Conservation (phyloP, 2,888 invertebrate species). For the Metopia argyrocephala region DNA sequence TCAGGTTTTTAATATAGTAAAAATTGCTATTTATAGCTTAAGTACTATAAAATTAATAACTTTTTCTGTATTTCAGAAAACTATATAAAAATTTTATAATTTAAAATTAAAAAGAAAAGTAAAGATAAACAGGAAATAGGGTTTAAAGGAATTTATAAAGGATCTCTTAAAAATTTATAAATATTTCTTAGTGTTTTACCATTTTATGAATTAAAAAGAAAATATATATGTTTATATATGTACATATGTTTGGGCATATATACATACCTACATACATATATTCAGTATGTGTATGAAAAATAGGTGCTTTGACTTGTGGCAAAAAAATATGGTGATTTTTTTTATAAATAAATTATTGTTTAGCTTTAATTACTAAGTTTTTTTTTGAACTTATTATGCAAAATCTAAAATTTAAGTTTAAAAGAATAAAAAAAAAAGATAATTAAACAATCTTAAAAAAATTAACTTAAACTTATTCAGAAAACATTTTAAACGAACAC, state of each 20-base stretch:
- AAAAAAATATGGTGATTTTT: conserved; percentile 53
- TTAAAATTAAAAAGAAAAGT: conserved; percentile 16
- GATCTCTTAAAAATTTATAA: conserved; percentile 27
- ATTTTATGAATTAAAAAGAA: conserved; percentile 42
- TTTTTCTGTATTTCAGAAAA: conserved; percentile 34
- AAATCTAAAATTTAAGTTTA: conserved; percentile 13
- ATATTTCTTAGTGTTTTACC: conserved; percentile 50
- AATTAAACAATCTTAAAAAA: conserved; percentile 7
- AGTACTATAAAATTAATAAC: conserved; percentile 46
- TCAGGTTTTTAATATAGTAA: conserved; percentile 28
- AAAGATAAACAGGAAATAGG: conserved; percentile 6
- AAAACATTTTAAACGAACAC: conserved; percentile 63
- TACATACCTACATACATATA: no score
- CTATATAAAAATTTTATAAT: conserved; percentile 35
- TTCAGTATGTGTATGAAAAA: conserved; percentile 53
- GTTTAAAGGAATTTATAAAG: conserved; percentile 9
- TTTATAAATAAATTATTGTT: conserved; percentile 34
- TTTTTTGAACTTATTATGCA: conserved; percentile 54
- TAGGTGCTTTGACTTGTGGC: conserved; percentile 52
- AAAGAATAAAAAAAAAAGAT: conserved; percentile 30
- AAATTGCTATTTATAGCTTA: conserved; percentile 48
- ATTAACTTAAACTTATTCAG: conserved; percentile 23
- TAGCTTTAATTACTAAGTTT: neutral
- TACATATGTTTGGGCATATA: no score
- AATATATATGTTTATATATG: no score